These are phyloP conservation scores for Brachionichthys hirsutus DNA, from an alignment of 2,113 vertebrate species.

Conservation along the genomic window DNA sequence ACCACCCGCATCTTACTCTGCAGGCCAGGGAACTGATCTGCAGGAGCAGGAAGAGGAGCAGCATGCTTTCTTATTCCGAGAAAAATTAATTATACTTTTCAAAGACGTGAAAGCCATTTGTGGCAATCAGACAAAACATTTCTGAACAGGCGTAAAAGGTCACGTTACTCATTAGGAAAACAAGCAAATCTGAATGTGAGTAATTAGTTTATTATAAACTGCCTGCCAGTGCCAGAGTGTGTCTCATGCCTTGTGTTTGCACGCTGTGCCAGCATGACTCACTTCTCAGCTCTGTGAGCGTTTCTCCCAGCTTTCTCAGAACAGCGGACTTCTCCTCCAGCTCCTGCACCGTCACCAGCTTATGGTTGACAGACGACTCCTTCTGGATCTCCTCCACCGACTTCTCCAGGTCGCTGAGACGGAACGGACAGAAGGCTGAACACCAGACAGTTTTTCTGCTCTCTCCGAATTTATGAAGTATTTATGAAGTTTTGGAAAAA, in stretches of 20 bases:
- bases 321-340: conserved; percentile 93
- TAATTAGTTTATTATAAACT: conserved; percentile 49
- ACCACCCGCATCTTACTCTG: conserved; percentile 99
- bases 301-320: conserved; percentile 93
- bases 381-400: conserved; percentile 95
- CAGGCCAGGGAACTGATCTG: conserved; percentile 95
- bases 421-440: conserved; percentile 61
- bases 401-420: conserved; percentile 91
- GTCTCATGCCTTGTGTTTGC: conserved; percentile 17
- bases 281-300: conserved; percentile 94
- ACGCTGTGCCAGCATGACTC: conserved; percentile 64
- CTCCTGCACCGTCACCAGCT: conserved; percentile 88
- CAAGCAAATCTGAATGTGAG: conserved; percentile 36
- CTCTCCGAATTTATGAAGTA: conserved; percentile 3
- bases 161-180: conserved; percentile 29
- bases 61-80: not conserved
- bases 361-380: conserved; percentile 88
- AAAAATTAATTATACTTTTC: too few species aligned
- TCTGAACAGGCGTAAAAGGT: conserved; percentile 18
- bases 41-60: conserved; percentile 8
- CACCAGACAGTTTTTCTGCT: conserved; percentile 40
- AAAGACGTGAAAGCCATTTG: conserved; percentile 2
- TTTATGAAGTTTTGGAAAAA: not conserved
- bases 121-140: conserved; percentile 9
- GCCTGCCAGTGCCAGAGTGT: conserved; percentile 36